Base-by-base conservation (phyloP, 2,888 invertebrate species). In the Torymus texanus region DNA sequence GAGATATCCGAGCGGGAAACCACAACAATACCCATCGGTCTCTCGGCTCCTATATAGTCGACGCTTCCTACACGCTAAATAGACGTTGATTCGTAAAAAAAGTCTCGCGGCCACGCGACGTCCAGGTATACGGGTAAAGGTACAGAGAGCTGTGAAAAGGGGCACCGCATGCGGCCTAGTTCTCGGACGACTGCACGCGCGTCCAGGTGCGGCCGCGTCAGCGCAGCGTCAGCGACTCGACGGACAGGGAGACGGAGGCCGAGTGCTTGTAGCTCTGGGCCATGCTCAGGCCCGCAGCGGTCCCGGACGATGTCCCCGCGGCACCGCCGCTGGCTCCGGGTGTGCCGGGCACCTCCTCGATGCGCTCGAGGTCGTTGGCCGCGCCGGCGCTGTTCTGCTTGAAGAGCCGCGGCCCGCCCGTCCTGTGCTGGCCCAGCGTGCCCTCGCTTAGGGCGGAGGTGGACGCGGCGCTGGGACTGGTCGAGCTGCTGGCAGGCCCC, bases 321-420 rank as follows among this genome's bases (percentile, higher is more conserved):
- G 21, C 21, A 83, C 5, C 61, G n/a, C 67, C 58, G 18, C 56
- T 68, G 2, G 83, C 72, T 0, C 84, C 82, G 11, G 92, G 92
- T 21, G 92, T 87, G 59, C 89, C 83, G 16, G 93, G 93, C 63
- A 93, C 92, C 86, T 94, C 94, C 88, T 94, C 94, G 84, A 94
- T 94, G 87, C 94, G 92, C 86, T 94, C 94, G 84, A 94, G 89
- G 88, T 94, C 94, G 85, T 92, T 92, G 0, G 93, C 93, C 24
- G 94, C 93, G 21, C 94, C 94, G 4, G 93, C 93, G 21, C 94
- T 94, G 87, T 94, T 94, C 86, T 94, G 94, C 85, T 94, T 94
- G 88, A 92, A 93, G 29, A 94, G 88, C 80, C 92, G 89, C 16
- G 84, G 84, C 13, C 81, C 41, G 41, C 41, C 68, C 16, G 83